Evolutionary conservation across 2,113 vertebrate species (phyloP).

Genomic region (Mastomys coucha): DNA sequence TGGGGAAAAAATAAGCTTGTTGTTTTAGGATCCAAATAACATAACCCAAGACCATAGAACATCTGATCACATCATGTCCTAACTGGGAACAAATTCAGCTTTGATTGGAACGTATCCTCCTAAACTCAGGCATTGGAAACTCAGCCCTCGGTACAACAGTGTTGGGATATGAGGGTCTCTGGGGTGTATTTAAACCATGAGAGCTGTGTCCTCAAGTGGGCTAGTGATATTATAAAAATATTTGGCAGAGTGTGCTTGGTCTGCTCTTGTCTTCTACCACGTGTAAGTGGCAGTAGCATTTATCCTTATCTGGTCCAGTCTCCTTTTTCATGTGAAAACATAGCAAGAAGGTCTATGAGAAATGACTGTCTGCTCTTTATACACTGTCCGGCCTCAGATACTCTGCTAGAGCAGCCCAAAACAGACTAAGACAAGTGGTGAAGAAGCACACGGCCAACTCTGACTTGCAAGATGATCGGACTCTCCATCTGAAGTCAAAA

Average conservation of each 20-base stretch:
- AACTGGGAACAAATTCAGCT: background rate
- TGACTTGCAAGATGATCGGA: background rate
- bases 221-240: background rate
- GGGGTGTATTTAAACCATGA: background rate
- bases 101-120: background rate
- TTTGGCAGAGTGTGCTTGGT: background rate
- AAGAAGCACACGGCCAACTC: background rate
- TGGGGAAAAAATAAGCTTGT: conserved; percentile 38
- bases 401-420: background rate
- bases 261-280: background rate
- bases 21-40: conserved; percentile 37
- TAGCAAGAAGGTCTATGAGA: background rate
- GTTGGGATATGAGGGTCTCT: background rate
- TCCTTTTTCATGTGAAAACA: background rate
- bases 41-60: conserved; percentile 31
- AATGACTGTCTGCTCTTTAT: background rate
- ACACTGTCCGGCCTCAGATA: background rate
- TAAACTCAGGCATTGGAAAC: background rate
- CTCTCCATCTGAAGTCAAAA: background rate
- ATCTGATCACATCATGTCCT: conserved; percentile 1
- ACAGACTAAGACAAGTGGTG: background rate
- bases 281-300: background rate
- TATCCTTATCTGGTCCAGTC: background rate
- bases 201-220: background rate
- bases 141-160: background rate